Conservation (phyloP, 2,797 vertebrate genomes). For the Linurgus olivaceus region DNA sequence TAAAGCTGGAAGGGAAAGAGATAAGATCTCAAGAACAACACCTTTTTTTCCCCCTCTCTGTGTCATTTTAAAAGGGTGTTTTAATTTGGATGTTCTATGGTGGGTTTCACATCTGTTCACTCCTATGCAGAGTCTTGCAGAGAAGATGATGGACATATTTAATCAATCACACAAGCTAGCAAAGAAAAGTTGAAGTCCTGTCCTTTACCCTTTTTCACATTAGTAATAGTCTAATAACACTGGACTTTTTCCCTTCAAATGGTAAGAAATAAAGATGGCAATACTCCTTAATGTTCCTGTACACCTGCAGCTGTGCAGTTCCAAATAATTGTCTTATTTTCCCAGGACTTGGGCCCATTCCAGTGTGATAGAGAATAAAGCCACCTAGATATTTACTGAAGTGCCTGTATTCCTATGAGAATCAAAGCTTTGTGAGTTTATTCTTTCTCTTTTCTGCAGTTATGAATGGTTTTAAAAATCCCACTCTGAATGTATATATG, state of each 20-base stretch:
- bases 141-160: neutral
- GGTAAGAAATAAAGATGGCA: neutral
- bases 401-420: neutral
- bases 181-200: neutral
- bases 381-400: neutral
- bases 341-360: neutral
- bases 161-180: neutral
- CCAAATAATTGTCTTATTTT: neutral
- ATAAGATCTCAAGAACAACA: neutral
- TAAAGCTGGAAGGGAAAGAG: neutral
- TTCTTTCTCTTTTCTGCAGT: neutral
- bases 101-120: neutral
- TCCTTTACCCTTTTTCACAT: neutral
- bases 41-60: neutral
- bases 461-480: slow-evolving; percentile 26
- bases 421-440: neutral
- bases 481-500: neutral
- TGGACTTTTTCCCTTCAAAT: neutral
- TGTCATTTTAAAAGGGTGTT: neutral
- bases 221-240: neutral
- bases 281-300: neutral
- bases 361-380: neutral
- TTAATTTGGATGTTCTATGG: neutral
- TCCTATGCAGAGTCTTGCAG: neutral
- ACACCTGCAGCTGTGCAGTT: neutral